A percentile compares a stretch with the other conserved stretches of the same genome.
phyloP scores from a whole-genome alignment of 2,113 vertebrate genomes.

The Thunnus thynnus region DNA sequence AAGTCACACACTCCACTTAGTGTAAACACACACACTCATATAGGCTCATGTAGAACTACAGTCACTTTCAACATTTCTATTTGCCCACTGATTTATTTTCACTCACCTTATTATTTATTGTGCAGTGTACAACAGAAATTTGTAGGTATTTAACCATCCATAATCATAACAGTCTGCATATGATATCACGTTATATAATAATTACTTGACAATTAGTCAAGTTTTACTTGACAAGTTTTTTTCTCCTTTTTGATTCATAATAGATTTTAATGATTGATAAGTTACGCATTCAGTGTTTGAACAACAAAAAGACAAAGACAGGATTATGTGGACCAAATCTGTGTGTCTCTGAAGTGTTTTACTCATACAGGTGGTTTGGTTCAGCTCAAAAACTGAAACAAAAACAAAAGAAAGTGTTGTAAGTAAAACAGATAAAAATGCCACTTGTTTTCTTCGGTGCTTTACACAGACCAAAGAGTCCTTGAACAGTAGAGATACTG shows the following conservation, averaged over 20 bases:
- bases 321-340: background rate
- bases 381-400: background rate
- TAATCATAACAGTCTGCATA: background rate
- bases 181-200: background rate
- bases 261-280: background rate
- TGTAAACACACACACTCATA: slow-evolving; percentile 18
- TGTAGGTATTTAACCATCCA: background rate
- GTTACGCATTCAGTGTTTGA: background rate
- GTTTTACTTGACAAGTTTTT: background rate
- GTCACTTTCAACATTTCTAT: background rate
- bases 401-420: background rate
- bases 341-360: background rate
- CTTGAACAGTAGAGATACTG: background rate
- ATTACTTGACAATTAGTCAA: background rate
- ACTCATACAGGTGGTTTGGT: background rate
- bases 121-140: background rate
- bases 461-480: background rate
- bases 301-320: background rate
- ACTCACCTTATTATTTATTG: background rate
- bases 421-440: background rate
- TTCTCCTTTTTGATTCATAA: background rate
- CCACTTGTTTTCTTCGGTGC: background rate
- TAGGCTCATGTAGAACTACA: background rate
- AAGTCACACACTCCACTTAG: slow-evolving; percentile 17
- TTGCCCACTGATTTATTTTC: background rate